Percentiles rank a stretch among this genome's conserved stretches.
Evolutionary conservation across 2,797 vertebrate genomes (phyloP).

Genomic region (Sphaeramia orbicularis): DNA sequence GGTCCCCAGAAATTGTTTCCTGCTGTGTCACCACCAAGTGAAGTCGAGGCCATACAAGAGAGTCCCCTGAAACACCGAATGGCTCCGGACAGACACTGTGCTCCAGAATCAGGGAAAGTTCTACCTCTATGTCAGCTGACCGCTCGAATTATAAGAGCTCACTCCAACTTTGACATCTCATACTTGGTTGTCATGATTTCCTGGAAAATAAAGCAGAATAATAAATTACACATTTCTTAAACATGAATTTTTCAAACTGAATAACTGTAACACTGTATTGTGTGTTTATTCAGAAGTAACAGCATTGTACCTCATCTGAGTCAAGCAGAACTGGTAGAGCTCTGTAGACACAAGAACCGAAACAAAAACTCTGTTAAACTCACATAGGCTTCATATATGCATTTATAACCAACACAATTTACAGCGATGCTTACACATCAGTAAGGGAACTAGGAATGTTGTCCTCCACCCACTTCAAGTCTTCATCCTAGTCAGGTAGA

Average conservation of each 20-base stretch:
- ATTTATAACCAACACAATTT: conserved; percentile 12
- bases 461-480: conserved; percentile 90
- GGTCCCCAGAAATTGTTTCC: conserved; percentile 20
- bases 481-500: conserved; percentile 82
- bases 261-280: conserved; percentile 5
- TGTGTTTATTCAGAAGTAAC: not conserved
- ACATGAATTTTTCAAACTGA: not conserved
- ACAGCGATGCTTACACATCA: conserved; percentile 83
- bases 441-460: conserved; percentile 87
- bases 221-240: not conserved
- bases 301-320: conserved; percentile 86
- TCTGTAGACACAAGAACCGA: conserved; percentile 65
- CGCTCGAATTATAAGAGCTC: conserved; percentile 46
- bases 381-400: conserved; percentile 5
- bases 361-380: conserved; percentile 31
- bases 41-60: conserved; percentile 25
- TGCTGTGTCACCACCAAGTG: conserved; percentile 4
- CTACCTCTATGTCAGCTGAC: conserved; percentile 18
- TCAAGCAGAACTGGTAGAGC: conserved; percentile 88
- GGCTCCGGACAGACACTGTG: conserved; percentile 33
- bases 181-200: conserved; percentile 93
- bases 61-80: conserved; percentile 38
- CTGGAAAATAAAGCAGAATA: conserved; percentile 64
- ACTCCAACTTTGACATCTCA: conserved; percentile 93
- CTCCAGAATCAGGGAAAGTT: conserved; percentile 40